Evolutionary conservation across 2,888 invertebrate species (phyloP), one percentile per base, ranked within the genome.

Genomic region (Pristionchus exspectatus): DNA sequence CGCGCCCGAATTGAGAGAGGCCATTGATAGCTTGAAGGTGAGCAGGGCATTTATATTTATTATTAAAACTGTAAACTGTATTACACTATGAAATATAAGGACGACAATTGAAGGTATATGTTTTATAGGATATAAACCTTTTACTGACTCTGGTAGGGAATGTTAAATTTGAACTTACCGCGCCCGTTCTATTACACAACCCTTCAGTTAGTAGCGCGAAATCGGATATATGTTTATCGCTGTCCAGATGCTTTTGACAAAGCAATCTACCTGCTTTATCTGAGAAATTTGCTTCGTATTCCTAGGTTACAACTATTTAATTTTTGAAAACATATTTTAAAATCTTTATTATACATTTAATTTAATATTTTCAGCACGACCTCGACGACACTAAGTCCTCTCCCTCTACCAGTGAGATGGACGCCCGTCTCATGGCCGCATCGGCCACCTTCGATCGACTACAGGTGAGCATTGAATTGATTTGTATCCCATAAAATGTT

Each of bases 381-480:
- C 86, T 86, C 63, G 86, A 86, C 66, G 86, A 86, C n/a, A n/a
- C n/a, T 30, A 86, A 86, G 66, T n/a, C 86, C 5, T 86, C 86
- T 86, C 86, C 86, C 44, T 18, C 66, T 0, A 86, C 44, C 16
- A 63, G 63, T 18, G 86, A 86, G 66, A 63, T 86, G 86, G 86
- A 86, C 44, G 86, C 86, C 24, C 63, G 86, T 66, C 66, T 86
- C 24, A 63, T 50, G 38, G 86, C 86, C 33, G 86, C 86, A 16
- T 86, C 86, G n/a, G 33, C 63, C 14, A 86, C 86, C 5, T 86
- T 86, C 44, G 86, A 86, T 66, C 86, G 86, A 63, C 66, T 86
- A 44, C 50, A 50, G 77, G 77, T 38, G 10, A 30, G 27, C n/a
- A 33, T 72, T 72, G 16, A 21, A 56, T 27, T n/a, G 59, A 59